phyloP scores from a whole-genome alignment of 1,140 invertebrate genomes.

The Cotesia typhae region DNA sequence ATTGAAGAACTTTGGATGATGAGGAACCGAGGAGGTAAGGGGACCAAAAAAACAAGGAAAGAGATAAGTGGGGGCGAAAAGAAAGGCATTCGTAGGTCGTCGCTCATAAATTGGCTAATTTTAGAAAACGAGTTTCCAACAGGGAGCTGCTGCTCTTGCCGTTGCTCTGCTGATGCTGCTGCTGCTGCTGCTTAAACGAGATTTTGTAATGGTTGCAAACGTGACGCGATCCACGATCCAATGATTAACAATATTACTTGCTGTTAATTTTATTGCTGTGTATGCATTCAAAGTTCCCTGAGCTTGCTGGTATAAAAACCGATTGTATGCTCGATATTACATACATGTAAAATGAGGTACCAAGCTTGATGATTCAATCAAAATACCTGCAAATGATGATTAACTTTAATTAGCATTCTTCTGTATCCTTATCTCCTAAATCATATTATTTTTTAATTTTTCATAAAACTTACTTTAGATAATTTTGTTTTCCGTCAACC shows the following conservation, averaged over 20 bases:
- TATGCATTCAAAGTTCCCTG: neutral
- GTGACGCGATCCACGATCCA: constrained; percentile 25
- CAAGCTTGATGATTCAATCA: no score
- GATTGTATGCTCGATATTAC: neutral
- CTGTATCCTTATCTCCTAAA: no score
- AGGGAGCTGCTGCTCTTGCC: constrained; percentile 7
- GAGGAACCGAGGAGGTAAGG: neutral
- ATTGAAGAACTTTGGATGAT: neutral
- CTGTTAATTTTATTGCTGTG: neutral
- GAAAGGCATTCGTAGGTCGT: constrained; percentile 44
- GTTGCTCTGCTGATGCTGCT: no score
- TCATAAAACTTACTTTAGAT: no score
- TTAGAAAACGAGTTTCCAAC: constrained; percentile 50
- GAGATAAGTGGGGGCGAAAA: constrained; percentile 37
- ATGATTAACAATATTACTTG: constrained; percentile 19
- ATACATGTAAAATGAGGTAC: no score
- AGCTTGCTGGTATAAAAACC: no score
- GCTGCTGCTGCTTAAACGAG: neutral
- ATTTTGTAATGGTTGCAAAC: constrained; percentile 28
- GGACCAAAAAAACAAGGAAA: constrained; percentile 2
- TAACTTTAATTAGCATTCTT: no score
- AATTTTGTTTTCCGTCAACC: no score
- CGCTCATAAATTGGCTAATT: constrained; percentile 53
- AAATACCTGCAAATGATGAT: no score
- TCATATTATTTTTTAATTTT: no score